Base-by-base conservation (phyloP, 2,113 vertebrate species). In the Smithornis capensis region DNA sequence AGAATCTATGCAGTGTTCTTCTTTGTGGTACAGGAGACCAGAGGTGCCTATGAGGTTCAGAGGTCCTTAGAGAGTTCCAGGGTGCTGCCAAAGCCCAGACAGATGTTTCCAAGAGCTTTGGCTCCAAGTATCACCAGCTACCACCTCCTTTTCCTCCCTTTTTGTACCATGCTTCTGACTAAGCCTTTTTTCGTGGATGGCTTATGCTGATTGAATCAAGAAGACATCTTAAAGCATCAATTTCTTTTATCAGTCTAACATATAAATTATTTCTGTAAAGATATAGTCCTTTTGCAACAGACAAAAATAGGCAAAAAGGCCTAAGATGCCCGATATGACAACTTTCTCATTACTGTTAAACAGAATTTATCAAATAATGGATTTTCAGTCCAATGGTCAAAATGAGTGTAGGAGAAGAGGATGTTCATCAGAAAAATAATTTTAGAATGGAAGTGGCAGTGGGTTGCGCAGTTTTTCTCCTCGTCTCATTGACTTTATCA, bases 271-370 rank as follows among this genome's bases (percentile, higher is more conserved):
- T 77, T 91, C 75, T 59, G 38, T n/a, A 88, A 74, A 80, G 55
- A 83, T 10, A 12, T 16, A 4, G 2, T n/a, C 49, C 24, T 59
- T 50, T 50, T 90, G 38, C 63, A 87, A 65, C 23, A 81, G 53
- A 50, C 31, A 65, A 14, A 87, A 79, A 94, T 38, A 63, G 78
- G 23, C 25, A 12, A 6, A n/a, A n/a, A n/a, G n/a, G 47, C 22
- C 68, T 4, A 9, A 37, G 17, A 35, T 2, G 9, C 35, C 5
- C 38, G n/a, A 64, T 65, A n/a, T 8, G 18, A 35, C 0, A 1
- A 2, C 11, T 80, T 82, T 83, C 44, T 73, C 7, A 4, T 55
- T 76, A 31, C 31, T 65, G 14, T 24, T 83, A 55, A 86, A 33
- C n/a, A 65, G 42, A 80, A 65, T 65, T 69, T 42, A 74, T 28